phyloP scores from a whole-genome alignment of 2,888 invertebrate genomes.

The Diabrotica balteata region DNA sequence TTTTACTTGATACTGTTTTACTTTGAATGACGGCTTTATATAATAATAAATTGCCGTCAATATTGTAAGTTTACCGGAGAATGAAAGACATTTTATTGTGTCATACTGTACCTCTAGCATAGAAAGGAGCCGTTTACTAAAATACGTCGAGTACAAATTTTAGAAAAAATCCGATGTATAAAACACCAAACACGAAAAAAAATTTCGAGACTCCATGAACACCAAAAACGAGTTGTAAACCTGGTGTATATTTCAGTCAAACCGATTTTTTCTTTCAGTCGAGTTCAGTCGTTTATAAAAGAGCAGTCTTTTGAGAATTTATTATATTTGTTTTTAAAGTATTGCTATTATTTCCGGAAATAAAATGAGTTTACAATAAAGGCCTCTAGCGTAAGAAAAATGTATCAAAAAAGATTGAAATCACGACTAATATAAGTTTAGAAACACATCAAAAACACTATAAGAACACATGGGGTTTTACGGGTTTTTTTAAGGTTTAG shows the following conservation, averaged over 20 bases:
- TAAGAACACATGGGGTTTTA: constrained; percentile 56
- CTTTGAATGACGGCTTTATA: too few species aligned
- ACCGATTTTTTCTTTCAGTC: constrained; percentile 53
- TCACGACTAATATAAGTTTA: neutral
- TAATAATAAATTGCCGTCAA: too few species aligned
- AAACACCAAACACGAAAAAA: constrained; percentile 47
- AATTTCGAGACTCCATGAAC: constrained; percentile 41
- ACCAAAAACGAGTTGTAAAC: constrained; percentile 44
- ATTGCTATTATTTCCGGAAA: constrained; percentile 49
- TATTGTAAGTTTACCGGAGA: too few species aligned
- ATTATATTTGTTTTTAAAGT: constrained; percentile 42
- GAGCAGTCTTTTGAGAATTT: constrained; percentile 56
- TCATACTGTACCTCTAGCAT: constrained; percentile 12
- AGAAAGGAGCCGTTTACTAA: constrained; percentile 22
- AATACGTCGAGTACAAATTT: constrained; percentile 46
- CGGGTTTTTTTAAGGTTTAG: constrained; percentile 9
- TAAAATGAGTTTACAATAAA: constrained; percentile 29
- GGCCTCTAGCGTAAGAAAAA: constrained; percentile 37
- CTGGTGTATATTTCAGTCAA: constrained; percentile 54
- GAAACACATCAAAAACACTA: constrained; percentile 22
- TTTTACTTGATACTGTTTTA: too few species aligned
- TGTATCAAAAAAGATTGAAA: neutral
- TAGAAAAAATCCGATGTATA: constrained; percentile 47
- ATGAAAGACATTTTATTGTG: too few species aligned
- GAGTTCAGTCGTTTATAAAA: constrained; percentile 46